phyloP scores from a whole-genome alignment of 2,113 vertebrate species.

The Syngnathus floridae region DNA sequence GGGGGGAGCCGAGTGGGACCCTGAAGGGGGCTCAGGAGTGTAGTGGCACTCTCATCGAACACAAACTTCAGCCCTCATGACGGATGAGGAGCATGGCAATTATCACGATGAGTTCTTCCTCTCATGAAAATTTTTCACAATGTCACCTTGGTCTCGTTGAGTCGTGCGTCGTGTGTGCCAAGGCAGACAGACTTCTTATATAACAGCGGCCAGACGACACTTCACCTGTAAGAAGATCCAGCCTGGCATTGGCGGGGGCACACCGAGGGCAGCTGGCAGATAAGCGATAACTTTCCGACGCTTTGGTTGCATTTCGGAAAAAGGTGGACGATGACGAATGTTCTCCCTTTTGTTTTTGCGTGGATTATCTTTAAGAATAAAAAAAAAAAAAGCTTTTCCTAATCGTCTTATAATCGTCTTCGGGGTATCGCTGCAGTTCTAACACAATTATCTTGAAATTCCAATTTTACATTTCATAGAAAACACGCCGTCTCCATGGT shows the following conservation, averaged over 20 bases:
- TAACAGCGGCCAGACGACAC: conserved; percentile 20
- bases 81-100: neutral
- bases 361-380: conserved; percentile 17
- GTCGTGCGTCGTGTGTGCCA: neutral
- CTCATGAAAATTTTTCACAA: neutral
- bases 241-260: conserved; percentile 48
- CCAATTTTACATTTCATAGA: neutral
- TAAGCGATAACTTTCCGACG: conserved; percentile 55
- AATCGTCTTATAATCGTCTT: neutral
- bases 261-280: conserved; percentile 45
- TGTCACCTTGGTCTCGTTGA: neutral
- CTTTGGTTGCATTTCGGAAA: conserved; percentile 50
- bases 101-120: neutral
- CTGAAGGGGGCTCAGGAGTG: neutral
- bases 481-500: neutral
- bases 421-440: neutral
- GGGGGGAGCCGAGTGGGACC: neutral
- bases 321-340: conserved; percentile 26
- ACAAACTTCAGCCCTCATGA: neutral
- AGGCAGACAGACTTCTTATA: conserved; percentile 10
- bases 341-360: conserved; percentile 29
- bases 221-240: conserved; percentile 46
- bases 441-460: no score
- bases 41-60: neutral
- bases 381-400: neutral